Base-by-base conservation (phyloP, 2,113 vertebrate genomes). In the Dipodomys spectabilis region DNA sequence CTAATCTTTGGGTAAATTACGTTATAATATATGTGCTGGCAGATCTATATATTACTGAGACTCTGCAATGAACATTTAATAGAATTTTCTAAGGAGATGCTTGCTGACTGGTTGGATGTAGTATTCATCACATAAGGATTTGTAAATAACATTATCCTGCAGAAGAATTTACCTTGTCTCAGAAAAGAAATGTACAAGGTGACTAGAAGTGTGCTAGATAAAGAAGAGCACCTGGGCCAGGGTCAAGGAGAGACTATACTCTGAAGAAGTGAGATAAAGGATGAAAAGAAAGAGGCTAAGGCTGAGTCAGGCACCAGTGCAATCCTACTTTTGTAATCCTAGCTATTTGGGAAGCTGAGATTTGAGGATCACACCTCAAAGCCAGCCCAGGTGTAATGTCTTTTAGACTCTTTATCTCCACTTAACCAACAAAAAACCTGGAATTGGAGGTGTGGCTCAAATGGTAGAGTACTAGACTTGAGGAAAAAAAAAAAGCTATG, bases 1-100 rank as follows among this genome's bases (percentile, higher is more conserved):
- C 22, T 89, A 80, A 69, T 90, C 53, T 77, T 96, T 89, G 86
- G 69, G 79, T 69, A 77, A 93, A 86, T 94, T 78, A 95, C 12
- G 92, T 90, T 87, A 92, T 80, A 87, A 95, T 95, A 74, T 30
- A 86, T 81, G 30, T 91, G 13, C 35, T 72, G 72, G 28, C n/a
- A 12, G 95, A 82, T 35, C 23, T 84, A 60, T 74, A 30, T 64
- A 87, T 93, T 92, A 92, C 86, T 69, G 25, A 94, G 60, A 95
- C 65, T 82, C 8, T 81, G 16, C 4, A 90, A 45, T n/a, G n/a
- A 93, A 83, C 78, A 94, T 27, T 81, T 44, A 94, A 8, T 65
- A 69, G 60, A 44, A 35, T 32, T 82, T 91, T 92, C 60, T 79
- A 49, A 95, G 39, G 64, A 25, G 27, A 85, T 74, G 39, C 22